Conservation (phyloP, 1,140 invertebrate species). For the Homarus americanus region DNA sequence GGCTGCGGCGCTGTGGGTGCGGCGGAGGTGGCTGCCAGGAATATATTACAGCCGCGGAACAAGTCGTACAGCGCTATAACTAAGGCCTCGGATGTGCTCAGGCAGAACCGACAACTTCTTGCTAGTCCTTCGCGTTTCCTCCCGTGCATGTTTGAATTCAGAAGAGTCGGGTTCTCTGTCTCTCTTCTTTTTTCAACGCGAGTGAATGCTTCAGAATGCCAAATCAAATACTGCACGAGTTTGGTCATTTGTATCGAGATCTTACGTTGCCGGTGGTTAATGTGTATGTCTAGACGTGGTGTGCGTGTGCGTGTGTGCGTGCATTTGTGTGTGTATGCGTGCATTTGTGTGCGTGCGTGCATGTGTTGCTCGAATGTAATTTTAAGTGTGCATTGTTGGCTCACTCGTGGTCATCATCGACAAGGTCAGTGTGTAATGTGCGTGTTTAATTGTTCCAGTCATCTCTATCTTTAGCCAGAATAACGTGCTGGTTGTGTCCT, state of each 20-base stretch:
- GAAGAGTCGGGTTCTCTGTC: not conserved
- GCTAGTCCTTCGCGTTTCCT: not conserved
- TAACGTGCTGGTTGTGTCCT: no score
- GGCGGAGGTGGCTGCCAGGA: not conserved
- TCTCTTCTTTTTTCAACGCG: not conserved
- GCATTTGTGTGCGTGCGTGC: no score
- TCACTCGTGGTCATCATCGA: no score
- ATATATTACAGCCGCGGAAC: not conserved
- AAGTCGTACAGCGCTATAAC: not conserved
- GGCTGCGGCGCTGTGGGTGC: not conserved
- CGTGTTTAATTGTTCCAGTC: no score
- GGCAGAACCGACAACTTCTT: constrained; percentile 3
- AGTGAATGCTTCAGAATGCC: constrained; percentile 1
- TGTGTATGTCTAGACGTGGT: no score
- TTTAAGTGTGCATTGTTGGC: no score
- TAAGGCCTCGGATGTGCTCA: not conserved
- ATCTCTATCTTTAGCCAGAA: no score
- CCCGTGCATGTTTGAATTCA: not conserved
- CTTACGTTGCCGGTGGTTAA: not conserved
- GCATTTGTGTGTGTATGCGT: no score
- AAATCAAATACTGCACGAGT: not conserved
- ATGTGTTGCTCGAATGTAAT: no score
- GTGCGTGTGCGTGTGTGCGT: no score
- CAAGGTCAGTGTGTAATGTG: no score
- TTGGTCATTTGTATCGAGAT: not conserved